Evolutionary conservation across 2,888 invertebrate species (phyloP), one percentile per base, ranked within the genome.

Genomic region (Lutraria lutraria): DNA sequence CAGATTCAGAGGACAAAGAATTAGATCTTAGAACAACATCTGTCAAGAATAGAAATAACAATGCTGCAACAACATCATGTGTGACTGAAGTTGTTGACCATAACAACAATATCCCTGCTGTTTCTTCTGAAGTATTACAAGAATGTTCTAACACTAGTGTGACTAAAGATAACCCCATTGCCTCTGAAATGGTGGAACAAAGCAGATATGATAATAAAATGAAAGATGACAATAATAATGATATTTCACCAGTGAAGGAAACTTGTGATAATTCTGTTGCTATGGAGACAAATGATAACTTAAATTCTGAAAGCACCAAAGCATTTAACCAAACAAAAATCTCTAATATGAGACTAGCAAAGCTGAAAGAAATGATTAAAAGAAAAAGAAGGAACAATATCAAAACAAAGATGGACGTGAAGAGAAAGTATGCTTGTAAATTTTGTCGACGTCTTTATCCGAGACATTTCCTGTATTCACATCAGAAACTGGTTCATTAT

Each of bases 391-490:
- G 25, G 6, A 25, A 16, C 12, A 10, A 15, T 15, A 52, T 80
- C 34, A 56, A 56, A 21, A 43, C 29, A 60, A 60, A 43, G 63
- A n/a, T 81, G 21, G 76, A 87, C 52, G 31, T 54, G 80, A 89
- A 87, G 16, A 83, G 87, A 29, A 56, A 82, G 31, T 88, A 79
- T 81, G 84, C 88, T 10, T 89, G 92, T 79, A 90, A 89, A 79
- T 83, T 60, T 19, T 86, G 89, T 72, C 43, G 89, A 43, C 80
- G 86, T 52, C 60, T 89, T n/a, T 89, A 86, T 76, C 88, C 86
- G 63, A 81, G 85, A 52, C 88, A 88, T 10, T 90, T 86, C 63
- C 63, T 90, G 53, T 88, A 92, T 60, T 34, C 82, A 8, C 90
- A 92, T 52, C 88, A 85, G 86, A 87, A 85, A 56, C 43, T 72